A percentile compares a stretch with the other conserved stretches of the same genome.
Conservation (phyloP, 2,888 invertebrate genomes). For the Catocala sponsa region DNA sequence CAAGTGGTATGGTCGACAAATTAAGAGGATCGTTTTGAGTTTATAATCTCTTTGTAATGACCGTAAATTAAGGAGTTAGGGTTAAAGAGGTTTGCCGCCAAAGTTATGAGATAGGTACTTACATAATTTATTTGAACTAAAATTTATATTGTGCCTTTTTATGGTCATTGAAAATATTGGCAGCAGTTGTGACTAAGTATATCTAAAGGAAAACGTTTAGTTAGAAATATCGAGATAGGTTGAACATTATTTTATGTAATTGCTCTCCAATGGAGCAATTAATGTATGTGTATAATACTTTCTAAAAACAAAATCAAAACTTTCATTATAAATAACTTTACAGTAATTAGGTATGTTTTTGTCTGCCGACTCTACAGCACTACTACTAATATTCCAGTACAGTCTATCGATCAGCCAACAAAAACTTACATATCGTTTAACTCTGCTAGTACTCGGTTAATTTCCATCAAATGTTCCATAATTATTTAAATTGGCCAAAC, state of each 20-base stretch:
- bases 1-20: conserved; percentile 21
- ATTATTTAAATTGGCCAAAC: conserved; percentile 37
- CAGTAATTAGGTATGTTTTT: conserved; percentile 1
- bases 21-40: conserved; percentile 26
- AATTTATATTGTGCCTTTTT: background rate
- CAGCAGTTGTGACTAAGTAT: no score
- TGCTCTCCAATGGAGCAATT: no score
- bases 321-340: background rate
- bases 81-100: conserved; percentile 10
- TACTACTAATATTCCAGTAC: conserved; percentile 8
- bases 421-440: conserved; percentile 34
- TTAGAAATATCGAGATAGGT: no score
- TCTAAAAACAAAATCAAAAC: no score
- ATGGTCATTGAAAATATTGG: no score
- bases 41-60: conserved; percentile 17
- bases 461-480: conserved; percentile 29
- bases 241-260: no score
- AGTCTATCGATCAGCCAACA: conserved; percentile 37
- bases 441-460: conserved; percentile 29
- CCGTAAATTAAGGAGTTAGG: conserved; percentile 26
- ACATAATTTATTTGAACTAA: background rate
- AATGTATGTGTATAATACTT: no score
- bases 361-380: conserved; percentile 18
- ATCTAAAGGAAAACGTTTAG: no score
- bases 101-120: background rate